These are phyloP conservation scores for Scatophagus argus DNA, from an alignment of 2,113 vertebrate genomes.

Conservation along the genomic window DNA sequence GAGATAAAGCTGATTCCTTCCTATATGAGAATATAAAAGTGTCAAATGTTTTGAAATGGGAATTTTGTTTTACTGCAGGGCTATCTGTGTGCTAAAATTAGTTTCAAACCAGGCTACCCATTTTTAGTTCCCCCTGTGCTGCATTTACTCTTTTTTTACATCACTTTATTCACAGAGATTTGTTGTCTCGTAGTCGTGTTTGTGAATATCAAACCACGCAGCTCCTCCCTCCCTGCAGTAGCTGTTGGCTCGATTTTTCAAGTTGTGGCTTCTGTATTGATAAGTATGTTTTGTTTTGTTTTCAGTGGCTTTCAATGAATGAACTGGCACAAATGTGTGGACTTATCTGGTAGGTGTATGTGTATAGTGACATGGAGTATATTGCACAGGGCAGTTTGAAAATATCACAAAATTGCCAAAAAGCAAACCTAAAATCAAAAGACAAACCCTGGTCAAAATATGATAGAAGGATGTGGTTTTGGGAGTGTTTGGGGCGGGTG, in stretches of 20 bases:
- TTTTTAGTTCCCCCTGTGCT: background rate
- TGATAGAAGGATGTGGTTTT: background rate
- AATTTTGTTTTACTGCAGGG: background rate
- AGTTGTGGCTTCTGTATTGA: background rate
- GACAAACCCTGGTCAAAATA: background rate
- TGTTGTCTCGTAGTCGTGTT: background rate
- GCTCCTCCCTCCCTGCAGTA: background rate
- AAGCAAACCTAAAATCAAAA: background rate
- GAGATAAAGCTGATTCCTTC: slow-evolving; percentile 22
- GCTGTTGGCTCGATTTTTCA: background rate
- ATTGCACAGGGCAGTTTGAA: background rate
- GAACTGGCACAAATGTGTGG: background rate
- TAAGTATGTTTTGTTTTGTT: background rate
- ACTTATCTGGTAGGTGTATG: too few species aligned
- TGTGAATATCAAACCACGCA: background rate
- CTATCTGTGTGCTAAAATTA: background rate
- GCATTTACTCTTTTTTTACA: background rate
- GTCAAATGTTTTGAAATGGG: background rate
- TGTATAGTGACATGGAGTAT: background rate
- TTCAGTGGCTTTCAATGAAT: background rate
- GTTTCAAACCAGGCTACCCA: background rate
- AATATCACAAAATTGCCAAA: background rate
- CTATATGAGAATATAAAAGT: slow-evolving; percentile 13
- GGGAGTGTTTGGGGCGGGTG: background rate
- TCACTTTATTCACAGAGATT: background rate